Base-by-base conservation (phyloP, 2,113 vertebrate genomes). In the Enhydra lutris region DNA sequence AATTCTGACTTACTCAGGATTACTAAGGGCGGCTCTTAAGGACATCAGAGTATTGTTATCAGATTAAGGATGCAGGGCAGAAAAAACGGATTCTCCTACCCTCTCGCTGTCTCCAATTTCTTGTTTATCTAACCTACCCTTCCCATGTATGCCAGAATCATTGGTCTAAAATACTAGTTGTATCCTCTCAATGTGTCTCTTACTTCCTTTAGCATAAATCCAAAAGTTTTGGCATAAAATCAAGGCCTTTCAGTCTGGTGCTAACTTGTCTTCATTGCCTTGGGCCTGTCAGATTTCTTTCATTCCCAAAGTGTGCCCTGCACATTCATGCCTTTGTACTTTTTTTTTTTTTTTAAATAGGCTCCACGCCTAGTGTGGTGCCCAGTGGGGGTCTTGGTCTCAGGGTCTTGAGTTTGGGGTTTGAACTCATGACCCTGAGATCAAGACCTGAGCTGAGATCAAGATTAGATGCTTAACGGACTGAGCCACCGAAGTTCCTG, bases 161-260 rank as follows among this genome's bases (percentile, higher is more conserved):
- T 45, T 17, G 9, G 61, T 88, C 79, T 78, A 71, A 93, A 92
- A 74, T 78, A 80, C 17, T 47, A 95, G 57, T 39, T 78, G 4
- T 23, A 15, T 39, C 82, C 71, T 74, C 20, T 82, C 52, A 91
- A 67, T 96, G 89, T 79, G 18, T 97, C 45, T 91, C 23, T 52
- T 85, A 63, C 4, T 86, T 50, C 88, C 39, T 63, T 90, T 79
- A 94, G 52, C 80, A 94, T 83, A 85, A 96, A 83, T 57, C 73
- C 42, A 23, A n/a, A 96, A 59, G 89, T 78, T 89, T 29, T 74
- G 82, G 71, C 65, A 57, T 74, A 71, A 39, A 63, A 4, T 59
- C 78, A 79, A 93, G 80, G 92, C 59, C 17, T 93, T 84, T 94
- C 21, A 59, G 6, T n/a, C 39, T 67, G 31, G 73, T 36, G n/a